Base-by-base conservation (phyloP, 1,140 invertebrate species). In the Magallana angulata region DNA sequence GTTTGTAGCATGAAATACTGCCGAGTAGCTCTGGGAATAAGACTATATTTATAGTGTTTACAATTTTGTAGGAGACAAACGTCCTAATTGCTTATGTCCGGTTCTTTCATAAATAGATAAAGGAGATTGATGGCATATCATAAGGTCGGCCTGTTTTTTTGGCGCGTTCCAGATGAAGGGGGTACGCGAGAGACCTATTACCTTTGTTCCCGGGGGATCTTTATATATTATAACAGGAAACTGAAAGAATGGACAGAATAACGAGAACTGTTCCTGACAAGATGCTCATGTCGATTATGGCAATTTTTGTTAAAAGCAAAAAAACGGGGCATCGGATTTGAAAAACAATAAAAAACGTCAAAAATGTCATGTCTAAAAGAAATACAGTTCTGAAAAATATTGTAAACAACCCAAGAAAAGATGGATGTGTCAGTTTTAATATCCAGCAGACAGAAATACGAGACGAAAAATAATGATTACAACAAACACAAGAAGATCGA, bases 321-420 rank as follows among this genome's bases (percentile, higher is more conserved):
- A 24, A 76, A 76, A 76, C 9, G 68, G 11, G 11, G 24, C 2
- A 6, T 24, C 30, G 12, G 18, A 30, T 30, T 36, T 36, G 24
- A 12, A 30, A 48, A 76, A 18, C 68, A 12, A 1, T 12, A 3
- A 24, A 76, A 36, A 48, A 76, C 12, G 18, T 14, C 68, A 30
- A 24, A 30, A 76, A 76, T 76, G 68, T 76, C 68, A 76, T 76
- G 24, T 76, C 36, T 4, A 76, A 76, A 76, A 30, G 68, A 76
- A 76, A 76, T 76, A 76, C 68, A 12, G 24, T 76, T 76, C 68
- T 76, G 24, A 76, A 76, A 24, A 30, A 76, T 76, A 76, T 76
- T 76, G 68, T 76, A 76, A 76, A 76, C 68, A 76, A 76, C 24
- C 24, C 24, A 76, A 16, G 68, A 76, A 76, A 76, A 30, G 68